Evolutionary conservation across 1,140 invertebrate species (phyloP), one percentile per base, ranked within the genome.

Genomic region (Heliconius nattereri): DNA sequence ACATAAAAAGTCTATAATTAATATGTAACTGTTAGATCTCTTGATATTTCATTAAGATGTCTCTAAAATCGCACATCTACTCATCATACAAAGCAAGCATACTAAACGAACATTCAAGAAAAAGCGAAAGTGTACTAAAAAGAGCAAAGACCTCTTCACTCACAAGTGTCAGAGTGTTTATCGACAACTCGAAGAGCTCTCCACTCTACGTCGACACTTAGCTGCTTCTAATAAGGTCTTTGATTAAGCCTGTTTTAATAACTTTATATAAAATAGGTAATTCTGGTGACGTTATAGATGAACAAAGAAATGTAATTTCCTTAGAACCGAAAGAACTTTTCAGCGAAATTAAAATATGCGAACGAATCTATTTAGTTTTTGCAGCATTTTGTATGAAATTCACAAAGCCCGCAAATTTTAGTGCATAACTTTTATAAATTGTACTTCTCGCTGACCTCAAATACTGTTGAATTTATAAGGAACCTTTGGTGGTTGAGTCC

Each of bases 151-250:
- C 45, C 79, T 66, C 71, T 80, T 76, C 71, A 73, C 26, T 73
- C 40, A 16, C 40, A 71, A 26, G 23, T 72, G 79, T 81, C 52
- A 37, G 76, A 74, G 78, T 85, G 80, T 85, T 81, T 83, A 83
- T 83, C 81, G 73, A 82, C 78, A 75, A 40, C 78, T 81, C 74
- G 71, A 82, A 40, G 40, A 52, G 37, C 79, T 60, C 81, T 84
- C 23, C 79, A 73, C 23, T n/a, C 57, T 23, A 26, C 26, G 29
- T 66, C 23, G 23, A 66, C 60, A 66, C 60, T 60, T 60, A 26
- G 3, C 9, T 13, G n/a, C 57, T 66, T 16, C n/a, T 29, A 66
- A 66, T 66, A 66, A 29, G n/a, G 13, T 66, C 60, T 66, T 66
- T 66, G 13, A 66, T 66, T 66, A 66, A 66, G 26, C 26, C 60